Evolutionary conservation across 2,797 vertebrate species (phyloP).

Genomic region (Hemitrygon akajei): DNA sequence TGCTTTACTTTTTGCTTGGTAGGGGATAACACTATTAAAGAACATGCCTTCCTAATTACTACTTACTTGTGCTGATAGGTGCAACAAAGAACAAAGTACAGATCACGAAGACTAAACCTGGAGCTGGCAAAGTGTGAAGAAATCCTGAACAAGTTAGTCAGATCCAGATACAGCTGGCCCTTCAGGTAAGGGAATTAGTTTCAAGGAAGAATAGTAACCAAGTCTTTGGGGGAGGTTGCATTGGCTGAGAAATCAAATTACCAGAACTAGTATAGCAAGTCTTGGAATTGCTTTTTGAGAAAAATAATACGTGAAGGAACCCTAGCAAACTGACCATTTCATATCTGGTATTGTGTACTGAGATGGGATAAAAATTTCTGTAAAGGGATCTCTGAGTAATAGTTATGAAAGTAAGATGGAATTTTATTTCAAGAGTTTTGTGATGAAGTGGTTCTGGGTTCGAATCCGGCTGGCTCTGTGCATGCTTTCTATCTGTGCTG

Average conservation of each 20-base stretch:
- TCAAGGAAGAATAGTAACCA: not conserved
- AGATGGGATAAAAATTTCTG: not conserved
- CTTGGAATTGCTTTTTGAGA: no score
- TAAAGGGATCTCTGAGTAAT: not conserved
- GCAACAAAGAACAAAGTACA: conserved; percentile 67
- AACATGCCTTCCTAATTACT: not conserved
- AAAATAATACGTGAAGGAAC: not conserved
- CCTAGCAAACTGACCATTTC: not conserved
- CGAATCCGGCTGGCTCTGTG: not conserved
- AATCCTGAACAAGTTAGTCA: conserved; percentile 82
- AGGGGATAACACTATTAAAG: no score
- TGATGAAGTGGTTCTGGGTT: not conserved
- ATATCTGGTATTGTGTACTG: not conserved
- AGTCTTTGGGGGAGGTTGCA: not conserved
- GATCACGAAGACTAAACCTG: conserved; percentile 62
- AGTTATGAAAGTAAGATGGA: not conserved
- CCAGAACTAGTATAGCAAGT: not conserved
- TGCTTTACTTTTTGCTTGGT: not conserved
- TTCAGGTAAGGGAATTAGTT: conserved; percentile 73
- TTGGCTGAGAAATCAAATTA: not conserved
- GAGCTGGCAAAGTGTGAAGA: conserved; percentile 91
- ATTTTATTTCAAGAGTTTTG: not conserved
- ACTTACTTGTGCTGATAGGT: conserved; percentile 57
- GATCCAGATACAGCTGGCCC: conserved; percentile 92
- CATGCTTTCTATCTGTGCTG: no score